Conservation (phyloP, 1,140 invertebrate genomes). For the Brachionus manjavacas region DNA sequence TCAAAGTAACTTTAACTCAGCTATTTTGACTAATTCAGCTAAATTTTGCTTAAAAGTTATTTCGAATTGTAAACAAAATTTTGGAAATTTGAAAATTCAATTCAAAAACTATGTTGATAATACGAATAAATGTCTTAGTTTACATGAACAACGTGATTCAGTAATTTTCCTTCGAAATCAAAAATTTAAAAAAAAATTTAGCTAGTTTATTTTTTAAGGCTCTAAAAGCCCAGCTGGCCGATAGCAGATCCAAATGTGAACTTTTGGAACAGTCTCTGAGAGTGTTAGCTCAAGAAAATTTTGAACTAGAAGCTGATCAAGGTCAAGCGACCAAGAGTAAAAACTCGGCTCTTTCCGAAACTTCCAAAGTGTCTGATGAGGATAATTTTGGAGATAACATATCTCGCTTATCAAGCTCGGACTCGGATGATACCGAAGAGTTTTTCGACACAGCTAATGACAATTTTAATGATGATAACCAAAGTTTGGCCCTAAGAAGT, state of each 20-base stretch:
- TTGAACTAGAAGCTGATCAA: slow-evolving; percentile 17
- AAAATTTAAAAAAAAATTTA: background rate
- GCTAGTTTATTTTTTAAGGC: background rate
- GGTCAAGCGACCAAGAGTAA: background rate
- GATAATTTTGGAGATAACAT: background rate
- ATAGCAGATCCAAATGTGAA: slow-evolving; percentile 21
- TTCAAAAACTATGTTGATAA: slow-evolving; percentile 11
- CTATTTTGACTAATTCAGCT: background rate
- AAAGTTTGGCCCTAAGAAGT: background rate
- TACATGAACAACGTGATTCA: slow-evolving; percentile 28
- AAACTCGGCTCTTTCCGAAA: background rate
- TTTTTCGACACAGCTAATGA: slow-evolving; percentile 32
- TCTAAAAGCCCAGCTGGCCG: background rate
- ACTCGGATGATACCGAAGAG: slow-evolving; percentile 1
- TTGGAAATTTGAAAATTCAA: slow-evolving; percentile 16
- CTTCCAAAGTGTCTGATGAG: background rate
- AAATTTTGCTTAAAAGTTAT: background rate
- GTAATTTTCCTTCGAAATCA: background rate
- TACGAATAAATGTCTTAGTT: slow-evolving; percentile 25
- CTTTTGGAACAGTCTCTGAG: slow-evolving; percentile 21
- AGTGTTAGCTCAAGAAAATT: slow-evolving; percentile 37
- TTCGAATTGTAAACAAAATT: background rate
- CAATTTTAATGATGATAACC: background rate
- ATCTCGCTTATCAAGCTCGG: background rate
- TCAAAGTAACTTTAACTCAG: background rate